A percentile compares a stretch with the other conserved stretches of the same genome.
These are phyloP conservation scores for Butorides virescens DNA, from an alignment of 2,113 vertebrate genomes.

Conservation along the genomic window DNA sequence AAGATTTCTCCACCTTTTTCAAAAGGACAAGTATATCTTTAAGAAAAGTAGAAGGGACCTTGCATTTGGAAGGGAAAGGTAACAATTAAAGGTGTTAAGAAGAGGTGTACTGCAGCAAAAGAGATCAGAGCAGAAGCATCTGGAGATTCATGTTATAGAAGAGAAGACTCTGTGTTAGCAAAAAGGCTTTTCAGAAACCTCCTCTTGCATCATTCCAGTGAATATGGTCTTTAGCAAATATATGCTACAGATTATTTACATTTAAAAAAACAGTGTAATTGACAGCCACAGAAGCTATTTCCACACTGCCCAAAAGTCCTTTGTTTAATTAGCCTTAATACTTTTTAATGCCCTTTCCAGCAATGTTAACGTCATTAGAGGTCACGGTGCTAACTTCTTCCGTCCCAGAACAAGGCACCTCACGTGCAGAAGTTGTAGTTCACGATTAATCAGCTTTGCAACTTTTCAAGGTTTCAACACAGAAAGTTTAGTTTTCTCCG, in stretches of 20 bases:
- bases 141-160: neutral
- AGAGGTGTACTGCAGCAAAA: neutral
- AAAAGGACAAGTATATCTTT: neutral
- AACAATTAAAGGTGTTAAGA: neutral
- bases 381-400: neutral
- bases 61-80: neutral
- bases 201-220: neutral
- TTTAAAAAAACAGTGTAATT: neutral
- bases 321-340: neutral
- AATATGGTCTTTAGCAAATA: neutral
- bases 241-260: accelerated
- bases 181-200: neutral
- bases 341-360: neutral
- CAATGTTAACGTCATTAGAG: neutral
- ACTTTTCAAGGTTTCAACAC: neutral
- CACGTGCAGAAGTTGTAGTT: neutral
- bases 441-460: neutral
- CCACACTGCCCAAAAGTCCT: neutral
- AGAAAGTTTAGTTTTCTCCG: neutral
- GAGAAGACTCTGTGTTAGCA: neutral
- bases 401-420: neutral
- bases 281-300: neutral
- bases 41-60: neutral
- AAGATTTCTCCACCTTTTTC: neutral
- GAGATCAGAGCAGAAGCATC: neutral